Conservation (phyloP, 2,797 vertebrate species). For the Pangasius sanitwongsei region DNA sequence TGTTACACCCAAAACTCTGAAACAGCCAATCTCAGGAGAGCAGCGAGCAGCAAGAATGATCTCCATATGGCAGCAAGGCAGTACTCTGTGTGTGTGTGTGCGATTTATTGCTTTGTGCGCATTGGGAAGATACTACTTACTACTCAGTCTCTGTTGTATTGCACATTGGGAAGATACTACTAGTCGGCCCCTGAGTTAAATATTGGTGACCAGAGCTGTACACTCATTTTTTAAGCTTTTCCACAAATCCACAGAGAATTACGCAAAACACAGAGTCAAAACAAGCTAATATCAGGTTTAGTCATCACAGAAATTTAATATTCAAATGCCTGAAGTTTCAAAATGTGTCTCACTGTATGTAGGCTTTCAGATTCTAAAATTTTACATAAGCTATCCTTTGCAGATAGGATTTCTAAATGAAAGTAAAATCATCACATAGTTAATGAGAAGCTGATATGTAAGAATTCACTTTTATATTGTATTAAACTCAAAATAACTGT, state of each 20-base stretch:
- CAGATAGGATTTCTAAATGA: not conserved
- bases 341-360: not conserved
- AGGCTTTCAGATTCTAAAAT: not conserved
- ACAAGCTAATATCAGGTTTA: not conserved
- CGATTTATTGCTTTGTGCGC: slow-evolving; percentile 9
- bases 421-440: not conserved
- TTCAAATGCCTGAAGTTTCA: not conserved
- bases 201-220: not conserved
- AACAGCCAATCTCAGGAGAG: slow-evolving; percentile 63
- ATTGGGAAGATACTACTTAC: slow-evolving; percentile 17
- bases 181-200: not conserved
- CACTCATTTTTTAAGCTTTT: not conserved
- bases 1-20: slow-evolving; percentile 64
- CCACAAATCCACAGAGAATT: not conserved
- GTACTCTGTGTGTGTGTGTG: slow-evolving; percentile 26
- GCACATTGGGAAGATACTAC: not conserved
- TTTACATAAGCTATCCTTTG: not conserved
- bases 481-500: not conserved
- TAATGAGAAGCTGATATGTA: not conserved
- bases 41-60: slow-evolving; percentile 65
- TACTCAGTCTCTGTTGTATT: not conserved
- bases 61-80: slow-evolving; percentile 74
- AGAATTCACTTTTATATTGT: not conserved
- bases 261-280: not conserved
- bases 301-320: not conserved